Evolutionary conservation across 2,113 vertebrate species (phyloP).

Genomic region (Ochotona princeps): DNA sequence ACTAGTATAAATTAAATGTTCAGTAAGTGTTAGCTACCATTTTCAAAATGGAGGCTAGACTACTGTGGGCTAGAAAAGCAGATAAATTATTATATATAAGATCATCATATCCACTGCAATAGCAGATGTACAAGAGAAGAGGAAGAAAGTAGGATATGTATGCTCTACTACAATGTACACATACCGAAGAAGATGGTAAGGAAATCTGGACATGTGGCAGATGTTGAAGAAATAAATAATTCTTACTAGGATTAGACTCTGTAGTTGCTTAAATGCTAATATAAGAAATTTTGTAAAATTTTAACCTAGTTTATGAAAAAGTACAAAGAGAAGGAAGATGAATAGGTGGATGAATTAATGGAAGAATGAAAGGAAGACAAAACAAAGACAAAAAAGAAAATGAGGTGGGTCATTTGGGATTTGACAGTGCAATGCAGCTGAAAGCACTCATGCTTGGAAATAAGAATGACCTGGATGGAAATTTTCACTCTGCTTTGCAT

Average conservation of each 20-base stretch:
- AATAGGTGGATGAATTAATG: not conserved
- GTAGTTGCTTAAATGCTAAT: not conserved
- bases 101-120: not conserved
- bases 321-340: not conserved
- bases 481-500: not conserved
- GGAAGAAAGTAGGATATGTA: not conserved
- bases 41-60: not conserved
- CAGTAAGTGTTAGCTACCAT: not conserved
- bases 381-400: not conserved
- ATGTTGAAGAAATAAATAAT: not conserved
- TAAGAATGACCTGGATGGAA: not conserved
- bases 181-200: not conserved
- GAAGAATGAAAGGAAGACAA: not conserved
- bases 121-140: not conserved
- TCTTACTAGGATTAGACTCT: not conserved
- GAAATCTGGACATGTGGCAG: not conserved
- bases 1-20: not conserved
- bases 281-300: not conserved
- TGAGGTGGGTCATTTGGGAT: not conserved
- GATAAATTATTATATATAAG: not conserved
- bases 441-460: slow-evolving; percentile 27
- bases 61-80: not conserved
- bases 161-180: too few relatives aligned
- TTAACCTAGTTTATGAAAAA: slow-evolving; percentile 35
- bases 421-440: not conserved